These are phyloP conservation scores for Orchesella cincta DNA, from an alignment of 1,140 invertebrate genomes.

Conservation along the genomic window DNA sequence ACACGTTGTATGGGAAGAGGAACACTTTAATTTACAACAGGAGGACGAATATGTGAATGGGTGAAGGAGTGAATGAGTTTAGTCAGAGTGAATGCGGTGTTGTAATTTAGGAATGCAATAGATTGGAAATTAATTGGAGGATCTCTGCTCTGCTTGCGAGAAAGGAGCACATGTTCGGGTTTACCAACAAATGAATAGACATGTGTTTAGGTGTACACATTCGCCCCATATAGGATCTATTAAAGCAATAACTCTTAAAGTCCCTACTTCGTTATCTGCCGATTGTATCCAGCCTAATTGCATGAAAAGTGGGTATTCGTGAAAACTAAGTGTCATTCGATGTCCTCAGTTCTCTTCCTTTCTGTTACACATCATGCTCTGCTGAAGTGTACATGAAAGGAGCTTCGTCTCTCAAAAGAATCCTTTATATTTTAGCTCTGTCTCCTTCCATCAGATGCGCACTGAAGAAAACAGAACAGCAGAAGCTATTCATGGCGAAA, in stretches of 20 bases:
- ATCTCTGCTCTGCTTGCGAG: constrained; percentile 24
- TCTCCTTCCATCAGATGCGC: neutral
- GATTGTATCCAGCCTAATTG: constrained; percentile 14
- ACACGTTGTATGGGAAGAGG: no score
- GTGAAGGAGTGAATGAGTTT: constrained; percentile 1
- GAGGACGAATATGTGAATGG: neutral
- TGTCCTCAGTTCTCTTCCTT: constrained; percentile 4
- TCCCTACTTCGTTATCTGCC: constrained; percentile 7
- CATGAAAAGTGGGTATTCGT: constrained; percentile 17
- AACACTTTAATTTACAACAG: constrained; percentile 21
- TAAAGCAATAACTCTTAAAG: constrained; percentile 7
- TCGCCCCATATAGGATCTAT: neutral
- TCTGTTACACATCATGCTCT: neutral
- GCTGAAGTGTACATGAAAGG: neutral
- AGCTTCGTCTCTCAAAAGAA: neutral
- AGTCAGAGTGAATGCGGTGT: constrained; percentile 3
- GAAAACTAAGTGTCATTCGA: constrained; percentile 15
- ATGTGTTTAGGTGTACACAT: no score
- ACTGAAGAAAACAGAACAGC: neutral
- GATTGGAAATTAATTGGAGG: constrained; percentile 30
- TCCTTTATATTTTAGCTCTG: neutral
- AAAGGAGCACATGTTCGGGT: constrained; percentile 24
- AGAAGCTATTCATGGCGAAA: neutral
- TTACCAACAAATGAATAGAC: neutral
- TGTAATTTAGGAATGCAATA: constrained; percentile 26